Evolutionary conservation across 2,888 invertebrate species (phyloP), one percentile per base, ranked within the genome.

Genomic region (Phengaris alcon): DNA sequence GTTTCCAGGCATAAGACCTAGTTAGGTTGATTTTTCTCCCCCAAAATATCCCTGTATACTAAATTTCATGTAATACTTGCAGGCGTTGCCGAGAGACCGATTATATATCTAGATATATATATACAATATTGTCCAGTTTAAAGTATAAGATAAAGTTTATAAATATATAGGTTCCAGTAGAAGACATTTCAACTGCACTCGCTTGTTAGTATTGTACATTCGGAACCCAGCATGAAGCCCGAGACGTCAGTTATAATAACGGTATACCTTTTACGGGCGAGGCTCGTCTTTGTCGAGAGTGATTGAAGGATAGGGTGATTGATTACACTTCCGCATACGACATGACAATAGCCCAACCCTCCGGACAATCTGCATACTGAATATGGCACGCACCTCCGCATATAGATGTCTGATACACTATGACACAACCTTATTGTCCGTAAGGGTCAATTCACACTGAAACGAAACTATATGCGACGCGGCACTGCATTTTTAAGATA

Each of bases 281-380:
- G 72, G 52, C 68, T 46, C 13, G 68, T 72, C 54, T 72, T 54
- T 72, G 48, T 48, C 35, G 52, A 52, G 22, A 35, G 72, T 72
- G 72, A 72, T 72, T 72, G 72, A 72, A 72, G 72, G 72, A 54
- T 52, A 72, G 22, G 12, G 13, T 72, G 72, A 72, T 72, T 72
- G 72, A 72, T 72, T 22, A 54, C 35, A 52, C 72, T 35, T 72
- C 72, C 72, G 52, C 54, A 22, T 72, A 12, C 51, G 54, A 22
- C n/a, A 52, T 54, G 72, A 72, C 54, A 54, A 69, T 52, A 52
- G 52, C 22, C 51, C 15, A 70, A 15, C 70, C 51, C 51, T 72
- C 44, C 22, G 52, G 22, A 72, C 72, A 22, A 72, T 72, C 52
- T 72, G 72, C 72, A 72, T 72, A 12, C 13, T 54, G 35, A 72